Percentiles rank a stretch among this genome's conserved stretches.
These are phyloP conservation scores for Troilus luridus DNA, from an alignment of 2,888 invertebrate species.

Conservation along the genomic window DNA sequence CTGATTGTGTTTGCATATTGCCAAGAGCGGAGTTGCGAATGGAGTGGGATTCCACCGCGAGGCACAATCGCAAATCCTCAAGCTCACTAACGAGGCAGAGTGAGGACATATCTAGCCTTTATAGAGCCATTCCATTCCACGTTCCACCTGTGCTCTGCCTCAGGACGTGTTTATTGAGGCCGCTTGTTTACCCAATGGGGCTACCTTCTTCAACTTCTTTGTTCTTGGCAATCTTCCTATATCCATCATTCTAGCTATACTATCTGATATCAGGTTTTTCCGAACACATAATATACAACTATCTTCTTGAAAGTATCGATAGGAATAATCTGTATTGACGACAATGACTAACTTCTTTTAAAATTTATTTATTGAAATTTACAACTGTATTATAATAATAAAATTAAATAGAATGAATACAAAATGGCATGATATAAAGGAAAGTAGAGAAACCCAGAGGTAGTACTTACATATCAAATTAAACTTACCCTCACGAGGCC, in stretches of 20 bases:
- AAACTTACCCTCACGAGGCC: no score
- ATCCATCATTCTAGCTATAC: not conserved
- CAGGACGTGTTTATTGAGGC: slow-evolving; percentile 8
- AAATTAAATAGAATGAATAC: no score
- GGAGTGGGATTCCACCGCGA: not conserved
- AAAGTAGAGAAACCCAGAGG: no score
- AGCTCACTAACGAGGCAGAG: not conserved
- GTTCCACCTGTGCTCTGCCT: not conserved
- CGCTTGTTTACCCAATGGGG: slow-evolving; percentile 3
- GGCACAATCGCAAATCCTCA: not conserved
- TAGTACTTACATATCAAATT: no score
- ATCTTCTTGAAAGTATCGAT: not conserved
- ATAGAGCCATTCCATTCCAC: slow-evolving; percentile 33
- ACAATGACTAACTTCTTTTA: not conserved
- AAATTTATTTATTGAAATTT: no score
- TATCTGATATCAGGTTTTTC: not conserved
- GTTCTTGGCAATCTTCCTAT: not conserved
- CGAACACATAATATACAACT: not conserved
- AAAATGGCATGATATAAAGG: no score
- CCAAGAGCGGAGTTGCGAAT: not conserved
- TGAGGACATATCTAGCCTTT: slow-evolving; percentile 33
- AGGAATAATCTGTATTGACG: not conserved
- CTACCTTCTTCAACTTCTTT: not conserved
- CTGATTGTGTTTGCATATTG: slow-evolving; percentile 6
- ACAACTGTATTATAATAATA: no score